Evolutionary conservation across 2,797 vertebrate species (phyloP).

Genomic region (Lepilemur septentrionalis): DNA sequence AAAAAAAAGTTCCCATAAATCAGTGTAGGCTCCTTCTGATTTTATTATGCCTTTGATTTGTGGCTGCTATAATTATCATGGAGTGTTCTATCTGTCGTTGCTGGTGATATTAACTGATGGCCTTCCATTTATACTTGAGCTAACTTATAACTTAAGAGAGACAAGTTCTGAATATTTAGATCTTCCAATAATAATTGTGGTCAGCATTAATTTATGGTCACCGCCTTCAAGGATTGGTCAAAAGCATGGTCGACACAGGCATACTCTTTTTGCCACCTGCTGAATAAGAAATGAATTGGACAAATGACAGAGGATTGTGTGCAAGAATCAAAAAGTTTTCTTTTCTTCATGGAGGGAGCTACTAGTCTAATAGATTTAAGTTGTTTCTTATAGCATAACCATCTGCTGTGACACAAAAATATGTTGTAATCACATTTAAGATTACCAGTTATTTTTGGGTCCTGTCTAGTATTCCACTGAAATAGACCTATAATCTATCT

Average conservation of each 20-base stretch:
- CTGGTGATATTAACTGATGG: not conserved
- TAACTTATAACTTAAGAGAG: slow-evolving; percentile 71
- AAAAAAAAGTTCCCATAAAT: slow-evolving; percentile 82
- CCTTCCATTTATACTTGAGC: slow-evolving; percentile 51
- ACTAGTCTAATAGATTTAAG: slow-evolving; percentile 61
- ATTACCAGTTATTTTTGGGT: slow-evolving; percentile 72
- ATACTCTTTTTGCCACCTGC: slow-evolving; percentile 65
- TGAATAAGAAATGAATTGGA: slow-evolving; percentile 64
- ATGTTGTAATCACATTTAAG: slow-evolving; percentile 75
- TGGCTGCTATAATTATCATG: slow-evolving; percentile 70
- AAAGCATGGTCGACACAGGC: slow-evolving; percentile 66
- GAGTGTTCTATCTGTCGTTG: slow-evolving; percentile 54
- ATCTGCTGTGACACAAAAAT: slow-evolving; percentile 80
- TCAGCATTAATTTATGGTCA: slow-evolving; percentile 73
- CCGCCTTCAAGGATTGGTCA: slow-evolving; percentile 50
- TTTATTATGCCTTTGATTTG: slow-evolving; percentile 80
- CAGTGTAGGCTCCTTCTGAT: slow-evolving; percentile 74
- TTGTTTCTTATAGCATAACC: slow-evolving; percentile 66
- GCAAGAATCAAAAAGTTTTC: slow-evolving; percentile 53
- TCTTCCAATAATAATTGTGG: slow-evolving; percentile 73
- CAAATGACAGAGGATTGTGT: not conserved
- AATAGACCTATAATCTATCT: slow-evolving; percentile 68
- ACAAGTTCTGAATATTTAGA: slow-evolving; percentile 71
- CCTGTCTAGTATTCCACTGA: slow-evolving; percentile 70
- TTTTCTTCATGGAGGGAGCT: slow-evolving; percentile 45